phyloP scores from a whole-genome alignment of 2,113 vertebrate species.

The Dipodomys ordii region DNA sequence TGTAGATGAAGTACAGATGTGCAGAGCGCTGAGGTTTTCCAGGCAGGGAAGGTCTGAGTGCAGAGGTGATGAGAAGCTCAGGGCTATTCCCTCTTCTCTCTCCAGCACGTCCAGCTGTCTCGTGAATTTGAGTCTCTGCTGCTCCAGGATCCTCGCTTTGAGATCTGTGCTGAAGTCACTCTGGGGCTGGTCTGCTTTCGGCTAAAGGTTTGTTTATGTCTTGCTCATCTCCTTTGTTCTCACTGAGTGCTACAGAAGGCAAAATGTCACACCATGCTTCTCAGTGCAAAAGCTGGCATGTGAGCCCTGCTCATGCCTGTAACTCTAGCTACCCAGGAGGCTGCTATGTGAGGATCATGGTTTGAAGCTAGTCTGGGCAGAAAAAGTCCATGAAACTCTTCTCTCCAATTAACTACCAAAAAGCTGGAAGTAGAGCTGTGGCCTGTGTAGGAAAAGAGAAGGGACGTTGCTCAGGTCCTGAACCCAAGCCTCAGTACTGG shows the following conservation, averaged over 20 bases:
- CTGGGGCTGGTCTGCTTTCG: slow-evolving; percentile 97
- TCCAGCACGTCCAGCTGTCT: slow-evolving; percentile 93
- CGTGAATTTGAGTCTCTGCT: slow-evolving; percentile 94
- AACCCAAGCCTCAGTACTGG: too few relatives aligned
- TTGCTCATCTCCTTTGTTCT: background rate
- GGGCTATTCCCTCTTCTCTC: slow-evolving; percentile 9
- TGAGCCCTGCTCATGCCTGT: too few relatives aligned
- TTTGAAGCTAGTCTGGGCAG: too few relatives aligned
- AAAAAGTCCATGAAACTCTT: too few relatives aligned
- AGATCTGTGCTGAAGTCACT: slow-evolving; percentile 93
- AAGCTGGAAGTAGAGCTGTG: too few relatives aligned
- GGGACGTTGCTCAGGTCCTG: too few relatives aligned
- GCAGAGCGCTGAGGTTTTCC: background rate
- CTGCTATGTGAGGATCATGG: too few relatives aligned
- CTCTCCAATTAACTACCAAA: too few relatives aligned
- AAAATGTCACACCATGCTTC: fast-evolving
- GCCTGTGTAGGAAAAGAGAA: too few relatives aligned
- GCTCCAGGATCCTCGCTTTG: slow-evolving; percentile 92
- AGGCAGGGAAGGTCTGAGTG: background rate
- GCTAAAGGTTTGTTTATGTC: slow-evolving; percentile 92
- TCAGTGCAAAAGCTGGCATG: fast-evolving
- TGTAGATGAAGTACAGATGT: too few relatives aligned
- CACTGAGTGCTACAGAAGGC: background rate
- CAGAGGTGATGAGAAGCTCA: background rate
- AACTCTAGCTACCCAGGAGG: too few relatives aligned